These are phyloP conservation scores for Alcedo quadribrachys DNA, from an alignment of 2,797 vertebrate species.

Conservation along the genomic window DNA sequence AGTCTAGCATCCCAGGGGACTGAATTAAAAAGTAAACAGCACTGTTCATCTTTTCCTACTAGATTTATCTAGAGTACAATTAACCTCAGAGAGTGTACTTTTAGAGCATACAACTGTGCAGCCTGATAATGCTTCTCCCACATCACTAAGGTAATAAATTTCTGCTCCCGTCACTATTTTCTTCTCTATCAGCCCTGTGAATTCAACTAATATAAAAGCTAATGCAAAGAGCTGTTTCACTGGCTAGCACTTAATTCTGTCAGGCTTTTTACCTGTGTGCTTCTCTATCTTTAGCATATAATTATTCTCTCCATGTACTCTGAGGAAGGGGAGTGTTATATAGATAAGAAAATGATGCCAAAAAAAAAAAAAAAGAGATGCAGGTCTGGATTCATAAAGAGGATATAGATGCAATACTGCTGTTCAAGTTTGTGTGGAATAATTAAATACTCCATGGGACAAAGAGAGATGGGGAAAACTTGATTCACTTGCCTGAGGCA, in stretches of 20 bases:
- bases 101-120: slow-evolving; percentile 49
- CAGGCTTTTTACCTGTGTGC: slow-evolving; percentile 27
- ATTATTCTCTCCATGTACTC: slow-evolving; percentile 2
- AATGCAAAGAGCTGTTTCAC: slow-evolving; percentile 14
- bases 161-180: background rate
- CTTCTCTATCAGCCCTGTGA: slow-evolving; percentile 23
- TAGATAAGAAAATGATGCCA: background rate
- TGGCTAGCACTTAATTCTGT: slow-evolving; percentile 6
- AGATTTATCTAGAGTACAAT: slow-evolving; percentile 63
- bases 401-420: background rate
- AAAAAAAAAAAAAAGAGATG: background rate
- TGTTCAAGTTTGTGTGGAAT: background rate
- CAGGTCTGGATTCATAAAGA: background rate
- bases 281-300: slow-evolving; percentile 16
- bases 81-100: slow-evolving; percentile 47
- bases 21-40: slow-evolving; percentile 63
- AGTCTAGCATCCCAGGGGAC: slow-evolving; percentile 34
- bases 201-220: slow-evolving; percentile 12
- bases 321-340: background rate
- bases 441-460: background rate
- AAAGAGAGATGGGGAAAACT: background rate
- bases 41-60: slow-evolving; percentile 60
- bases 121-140: slow-evolving; percentile 57
- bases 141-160: slow-evolving; percentile 49
- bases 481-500: background rate